Evolutionary conservation across 2,888 invertebrate genomes (phyloP).

Genomic region (Sinotaia quadrata): DNA sequence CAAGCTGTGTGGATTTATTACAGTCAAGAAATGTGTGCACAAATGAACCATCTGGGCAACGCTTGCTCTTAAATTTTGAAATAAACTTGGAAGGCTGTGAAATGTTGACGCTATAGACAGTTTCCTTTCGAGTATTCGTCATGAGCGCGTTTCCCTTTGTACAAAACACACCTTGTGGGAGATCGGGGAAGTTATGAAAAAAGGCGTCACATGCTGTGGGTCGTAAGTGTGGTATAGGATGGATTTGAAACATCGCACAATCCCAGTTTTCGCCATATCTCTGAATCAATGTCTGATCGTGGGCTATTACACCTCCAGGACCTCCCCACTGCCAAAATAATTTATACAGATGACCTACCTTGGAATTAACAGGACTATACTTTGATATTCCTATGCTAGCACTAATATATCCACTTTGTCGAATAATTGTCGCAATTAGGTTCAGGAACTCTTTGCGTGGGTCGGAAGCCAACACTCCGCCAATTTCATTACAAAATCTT

Average conservation of each 20-base stretch:
- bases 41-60: slow-evolving; percentile 13
- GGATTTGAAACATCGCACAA: slow-evolving; percentile 8
- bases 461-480: too few relatives aligned
- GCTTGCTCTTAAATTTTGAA: slow-evolving; percentile 11
- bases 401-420: too few relatives aligned
- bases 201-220: too few relatives aligned
- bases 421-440: too few relatives aligned
- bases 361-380: neutral
- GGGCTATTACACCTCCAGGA: slow-evolving; percentile 11
- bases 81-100: neutral
- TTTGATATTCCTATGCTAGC: slow-evolving; percentile 5
- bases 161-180: slow-evolving; percentile 14
- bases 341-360: neutral
- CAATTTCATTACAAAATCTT: too few relatives aligned
- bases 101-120: neutral
- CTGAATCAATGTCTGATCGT: slow-evolving; percentile 2
- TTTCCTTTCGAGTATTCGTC: too few relatives aligned
- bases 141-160: neutral
- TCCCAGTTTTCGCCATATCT: slow-evolving; percentile 10
- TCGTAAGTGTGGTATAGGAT: too few relatives aligned
- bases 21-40: slow-evolving; percentile 21
- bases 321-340: slow-evolving; percentile 23
- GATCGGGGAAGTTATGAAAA: too few relatives aligned
- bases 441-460: too few relatives aligned
- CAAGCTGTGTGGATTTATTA: too few relatives aligned